Evolutionary conservation across 1,140 invertebrate species (phyloP), one percentile per base, ranked within the genome.

Genomic region (Coelopa frigida): DNA sequence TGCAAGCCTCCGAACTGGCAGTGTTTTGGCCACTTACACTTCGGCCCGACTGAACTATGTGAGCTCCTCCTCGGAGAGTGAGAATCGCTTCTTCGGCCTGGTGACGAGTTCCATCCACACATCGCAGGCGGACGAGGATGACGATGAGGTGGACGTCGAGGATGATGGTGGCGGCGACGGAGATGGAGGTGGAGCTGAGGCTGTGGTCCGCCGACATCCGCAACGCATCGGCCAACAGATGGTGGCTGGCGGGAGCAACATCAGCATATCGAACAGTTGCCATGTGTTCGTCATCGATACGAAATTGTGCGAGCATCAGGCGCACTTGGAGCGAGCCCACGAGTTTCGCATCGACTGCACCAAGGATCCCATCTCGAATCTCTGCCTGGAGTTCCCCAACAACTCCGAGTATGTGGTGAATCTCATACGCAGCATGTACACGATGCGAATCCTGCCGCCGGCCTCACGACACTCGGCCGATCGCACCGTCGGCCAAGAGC

Each of bases 201-300:
- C 11, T 26, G 74, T n/a, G n/a, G n/a, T n/a, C n/a, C 3, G 23
- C 12, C 2, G 40, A 46, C 20, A 46, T 29, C 12, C 22, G 22
- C n/a, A 57, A 57, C 2, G 38, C 45, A 10, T 51, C 47, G 43
- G 49, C 35, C n/a, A n/a, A n/a, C n/a, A n/a, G n/a, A n/a, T n/a
- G n/a, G n/a, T n/a, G n/a, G n/a, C n/a, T n/a, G n/a, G n/a, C 0
- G 44, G 29, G 1, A 47, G 39, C 8, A 55, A 62, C 38, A 62
- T 65, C 3, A 62, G 59, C 48, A 76, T 85, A 1, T 90, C 89
- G 11, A 89, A 89, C 61, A 94, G 91, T 29, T 96, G 93, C 63
- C 93, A 98, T 70, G 89, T 96, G 1, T 98, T 98, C 68, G 90
- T 89, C 50, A 85, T 94, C 12, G 89, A 96, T 60, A 81, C 87